Conservation (phyloP, 2,888 invertebrate genomes). For the Ectobius pallidus region DNA sequence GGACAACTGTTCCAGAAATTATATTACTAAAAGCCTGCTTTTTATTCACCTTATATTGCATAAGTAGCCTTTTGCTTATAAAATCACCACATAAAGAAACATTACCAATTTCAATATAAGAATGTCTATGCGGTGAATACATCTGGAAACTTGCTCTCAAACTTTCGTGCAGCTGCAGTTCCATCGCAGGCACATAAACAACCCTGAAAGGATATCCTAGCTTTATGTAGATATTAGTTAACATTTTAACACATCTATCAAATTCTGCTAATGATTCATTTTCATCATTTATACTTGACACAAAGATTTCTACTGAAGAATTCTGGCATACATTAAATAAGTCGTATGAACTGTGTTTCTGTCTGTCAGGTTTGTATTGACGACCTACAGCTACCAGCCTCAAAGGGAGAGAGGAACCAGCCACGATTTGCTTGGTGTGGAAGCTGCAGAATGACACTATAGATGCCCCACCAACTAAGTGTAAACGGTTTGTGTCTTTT, state of each 20-base stretch:
- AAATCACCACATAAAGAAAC: constrained; percentile 74
- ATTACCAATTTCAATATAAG: constrained; percentile 75
- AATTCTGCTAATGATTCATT: constrained; percentile 64
- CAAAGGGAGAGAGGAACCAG: constrained; percentile 68
- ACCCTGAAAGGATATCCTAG: constrained; percentile 72
- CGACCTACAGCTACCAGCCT: constrained; percentile 73
- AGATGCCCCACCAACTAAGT: constrained; percentile 78
- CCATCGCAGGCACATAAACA: constrained; percentile 64
- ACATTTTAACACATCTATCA: constrained; percentile 59
- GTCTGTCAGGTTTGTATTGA: constrained; percentile 64
- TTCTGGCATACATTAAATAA: constrained; percentile 74
- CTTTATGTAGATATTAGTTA: constrained; percentile 66
- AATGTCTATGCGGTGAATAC: constrained; percentile 68
- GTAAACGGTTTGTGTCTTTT: constrained; percentile 61
- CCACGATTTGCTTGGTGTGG: constrained; percentile 69
- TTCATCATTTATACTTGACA: constrained; percentile 58
- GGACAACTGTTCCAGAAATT: constrained; percentile 74
- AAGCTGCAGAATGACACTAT: constrained; percentile 75
- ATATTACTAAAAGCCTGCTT: constrained; percentile 67
- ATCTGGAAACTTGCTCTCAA: constrained; percentile 73
- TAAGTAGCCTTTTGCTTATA: constrained; percentile 77
- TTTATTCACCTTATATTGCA: constrained; percentile 63
- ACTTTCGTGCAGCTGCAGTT: constrained; percentile 69
- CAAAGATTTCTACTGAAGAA: constrained; percentile 70
- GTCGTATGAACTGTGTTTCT: constrained; percentile 52